Evolutionary conservation across 2,888 invertebrate species (phyloP).

Genomic region (Callosobruchus maculatus): DNA sequence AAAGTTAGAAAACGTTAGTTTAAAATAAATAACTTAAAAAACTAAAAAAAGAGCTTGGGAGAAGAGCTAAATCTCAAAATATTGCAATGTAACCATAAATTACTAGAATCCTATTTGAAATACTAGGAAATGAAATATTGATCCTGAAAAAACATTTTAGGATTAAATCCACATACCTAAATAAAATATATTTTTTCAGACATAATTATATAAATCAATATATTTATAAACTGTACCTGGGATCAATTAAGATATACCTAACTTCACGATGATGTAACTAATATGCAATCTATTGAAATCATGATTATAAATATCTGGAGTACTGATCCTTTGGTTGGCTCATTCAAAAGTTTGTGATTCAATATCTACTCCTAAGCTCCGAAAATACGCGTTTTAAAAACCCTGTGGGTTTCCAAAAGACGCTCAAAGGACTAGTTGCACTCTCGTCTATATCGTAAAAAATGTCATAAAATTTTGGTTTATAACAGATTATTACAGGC

Average conservation of each 20-base stretch:
- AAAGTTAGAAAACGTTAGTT: conserved; percentile 10
- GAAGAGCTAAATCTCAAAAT: not conserved
- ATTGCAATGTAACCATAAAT: not conserved
- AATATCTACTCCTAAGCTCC: conserved; percentile 8
- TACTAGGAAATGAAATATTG: no score
- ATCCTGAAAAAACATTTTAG: no score
- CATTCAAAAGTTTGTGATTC: not conserved
- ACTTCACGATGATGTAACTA: no score
- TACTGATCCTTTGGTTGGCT: no score
- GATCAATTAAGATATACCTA: no score
- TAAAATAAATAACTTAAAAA: not conserved
- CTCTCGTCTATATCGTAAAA: conserved; percentile 34
- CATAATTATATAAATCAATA: no score
- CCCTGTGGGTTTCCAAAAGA: not conserved
- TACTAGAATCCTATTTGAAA: not conserved
- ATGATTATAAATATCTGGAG: no score
- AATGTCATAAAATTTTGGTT: conserved; percentile 9
- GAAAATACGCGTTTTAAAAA: not conserved
- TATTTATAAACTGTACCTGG: no score
- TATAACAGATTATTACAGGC: conserved; percentile 1
- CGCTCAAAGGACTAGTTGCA: conserved; percentile 34
- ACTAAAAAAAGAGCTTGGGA: not conserved
- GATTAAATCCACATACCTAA: no score
- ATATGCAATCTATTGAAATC: no score
- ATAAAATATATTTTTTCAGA: no score